Percentiles rank a stretch among this genome's conserved stretches.
phyloP scores from a whole-genome alignment of 2,888 invertebrate genomes.

The Hanleya hanleyi region DNA sequence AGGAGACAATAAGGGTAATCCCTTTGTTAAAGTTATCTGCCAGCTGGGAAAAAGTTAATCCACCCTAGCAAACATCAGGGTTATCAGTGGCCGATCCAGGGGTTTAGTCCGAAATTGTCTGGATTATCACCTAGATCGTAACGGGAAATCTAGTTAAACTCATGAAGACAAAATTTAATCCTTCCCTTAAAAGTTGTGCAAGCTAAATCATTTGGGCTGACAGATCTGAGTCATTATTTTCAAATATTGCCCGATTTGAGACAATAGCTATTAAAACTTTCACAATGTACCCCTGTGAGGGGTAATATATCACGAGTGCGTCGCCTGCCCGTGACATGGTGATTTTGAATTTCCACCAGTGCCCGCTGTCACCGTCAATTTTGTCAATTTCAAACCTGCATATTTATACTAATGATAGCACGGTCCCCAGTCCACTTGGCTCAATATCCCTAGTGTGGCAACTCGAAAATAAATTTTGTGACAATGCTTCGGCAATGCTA shows the following conservation, averaged over 20 bases:
- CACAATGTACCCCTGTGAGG: background rate
- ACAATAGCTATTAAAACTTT: background rate
- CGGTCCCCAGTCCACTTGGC: background rate
- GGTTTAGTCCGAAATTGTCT: no score
- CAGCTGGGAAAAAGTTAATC: no score
- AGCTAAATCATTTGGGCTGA: background rate
- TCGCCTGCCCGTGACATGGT: background rate
- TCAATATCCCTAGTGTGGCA: background rate
- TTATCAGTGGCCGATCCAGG: no score
- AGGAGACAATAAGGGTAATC: no score
- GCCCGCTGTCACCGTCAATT: background rate
- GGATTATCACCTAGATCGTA: no score
- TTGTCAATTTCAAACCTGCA: no score
- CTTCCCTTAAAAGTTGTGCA: background rate
- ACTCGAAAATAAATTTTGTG: background rate
- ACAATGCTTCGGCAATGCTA: background rate
- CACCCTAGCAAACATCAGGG: no score
- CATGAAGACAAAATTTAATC: background rate
- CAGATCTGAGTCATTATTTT: conserved; percentile 7
- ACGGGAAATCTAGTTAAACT: background rate
- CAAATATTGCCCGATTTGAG: background rate
- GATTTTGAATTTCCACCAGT: background rate
- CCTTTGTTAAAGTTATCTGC: no score
- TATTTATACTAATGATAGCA: background rate
- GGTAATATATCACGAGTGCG: background rate